phyloP scores from a whole-genome alignment of 1,140 invertebrate species.

The Trichonephila clavipes region DNA sequence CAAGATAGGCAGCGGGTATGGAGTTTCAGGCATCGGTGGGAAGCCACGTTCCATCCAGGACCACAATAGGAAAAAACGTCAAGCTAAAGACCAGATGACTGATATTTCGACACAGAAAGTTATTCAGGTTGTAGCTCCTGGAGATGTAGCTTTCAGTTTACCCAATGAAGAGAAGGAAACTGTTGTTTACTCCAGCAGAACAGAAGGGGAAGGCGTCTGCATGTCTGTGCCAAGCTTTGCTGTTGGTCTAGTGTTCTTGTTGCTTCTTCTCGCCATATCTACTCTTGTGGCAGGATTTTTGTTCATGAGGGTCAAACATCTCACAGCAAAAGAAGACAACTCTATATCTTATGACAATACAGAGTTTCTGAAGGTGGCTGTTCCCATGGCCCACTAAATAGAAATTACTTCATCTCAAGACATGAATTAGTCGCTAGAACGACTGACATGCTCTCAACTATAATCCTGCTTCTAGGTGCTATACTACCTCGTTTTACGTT shows the following conservation, averaged over 20 bases:
- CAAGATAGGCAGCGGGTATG: slow-evolving; percentile 60
- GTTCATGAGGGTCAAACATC: slow-evolving; percentile 88
- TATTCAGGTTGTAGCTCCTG: slow-evolving; percentile 95
- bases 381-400: slow-evolving; percentile 67
- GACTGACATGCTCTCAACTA: neutral
- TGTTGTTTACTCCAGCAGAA: slow-evolving; percentile 86
- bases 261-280: slow-evolving; percentile 93
- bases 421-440: neutral
- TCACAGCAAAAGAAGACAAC: slow-evolving; percentile 73
- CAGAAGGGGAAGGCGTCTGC: slow-evolving; percentile 86
- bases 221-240: slow-evolving; percentile 96
- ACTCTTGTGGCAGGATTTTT: slow-evolving; percentile 94
- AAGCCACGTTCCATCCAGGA: slow-evolving; percentile 80
- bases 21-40: slow-evolving; percentile 76
- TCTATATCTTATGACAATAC: slow-evolving; percentile 73
- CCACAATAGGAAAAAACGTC: slow-evolving; percentile 87
- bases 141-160: slow-evolving; percentile 94
- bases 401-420: neutral
- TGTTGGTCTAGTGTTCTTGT: slow-evolving; percentile 92
- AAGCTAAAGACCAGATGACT: slow-evolving; percentile 85
- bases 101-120: slow-evolving; percentile 94
- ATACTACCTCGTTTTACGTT: slow-evolving; percentile 30
- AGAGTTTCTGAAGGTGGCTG: slow-evolving; percentile 72
- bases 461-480: slow-evolving; percentile 52
- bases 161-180: slow-evolving; percentile 88